Evolutionary conservation across 2,797 vertebrate genomes (phyloP), one percentile per base, ranked within the genome.

Genomic region (Platyrinchus mystaceus): DNA sequence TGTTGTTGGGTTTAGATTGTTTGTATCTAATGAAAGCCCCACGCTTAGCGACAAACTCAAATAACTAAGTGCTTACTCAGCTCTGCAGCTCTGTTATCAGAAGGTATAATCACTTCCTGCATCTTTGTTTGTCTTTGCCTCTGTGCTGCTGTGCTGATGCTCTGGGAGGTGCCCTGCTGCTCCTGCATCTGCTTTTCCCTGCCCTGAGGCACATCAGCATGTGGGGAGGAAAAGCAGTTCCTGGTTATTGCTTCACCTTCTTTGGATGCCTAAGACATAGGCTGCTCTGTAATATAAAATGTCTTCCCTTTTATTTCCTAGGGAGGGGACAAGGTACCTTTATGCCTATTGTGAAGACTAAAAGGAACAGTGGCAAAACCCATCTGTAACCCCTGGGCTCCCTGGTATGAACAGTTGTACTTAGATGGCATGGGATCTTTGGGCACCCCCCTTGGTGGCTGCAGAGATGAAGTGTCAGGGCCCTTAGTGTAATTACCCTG

Each of bases 101-200:
- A 81, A 59, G 46, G 13, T 73, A 41, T 75, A 85, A 96, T 91
- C 58, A 9, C 82, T 94, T 95, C 87, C 93, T 95, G 79, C 76
- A 46, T 85, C 90, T 83, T 49, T 90, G 32, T 93, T 94, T 89
- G 66, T 52, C 78, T 94, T 84, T 79, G 60, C 59, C 71, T 77
- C 64, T 0, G 3, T 83, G 84, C 84, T 94, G 59, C 44, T 60
- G 41, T 22, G 22, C 44, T 20, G 59, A 60, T 85, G 89, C 75
- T 32, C 56, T 74, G 79, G 75, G 79, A 93, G 82, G 82, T 80
- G 49, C 49, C 6, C 6, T 50, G 39, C 69, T 60, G 30, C 70
- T 95, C 47, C 73, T 62, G 69, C 90, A 94, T 84, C 92, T 92
- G 75, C 84, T 95, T 84, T 92, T 90, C 71, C 89, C 62, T 95